These are phyloP conservation scores for Zosterops borbonicus DNA, from an alignment of 2,113 vertebrate species.

Conservation along the genomic window DNA sequence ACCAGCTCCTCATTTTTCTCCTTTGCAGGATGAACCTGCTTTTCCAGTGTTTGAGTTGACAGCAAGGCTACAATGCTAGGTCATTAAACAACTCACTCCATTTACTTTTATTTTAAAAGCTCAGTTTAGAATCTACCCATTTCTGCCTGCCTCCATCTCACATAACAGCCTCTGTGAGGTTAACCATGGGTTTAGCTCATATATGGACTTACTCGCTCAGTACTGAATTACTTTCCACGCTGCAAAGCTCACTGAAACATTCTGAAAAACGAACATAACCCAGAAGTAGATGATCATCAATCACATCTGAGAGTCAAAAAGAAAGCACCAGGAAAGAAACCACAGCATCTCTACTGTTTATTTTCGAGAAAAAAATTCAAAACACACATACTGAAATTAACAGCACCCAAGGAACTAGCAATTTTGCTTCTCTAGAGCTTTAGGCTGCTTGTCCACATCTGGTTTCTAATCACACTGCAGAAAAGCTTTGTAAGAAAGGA, in stretches of 20 bases:
- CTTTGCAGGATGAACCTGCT: conserved; percentile 22
- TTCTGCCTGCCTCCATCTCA: conserved; percentile 54
- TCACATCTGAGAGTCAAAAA: conserved; percentile 62
- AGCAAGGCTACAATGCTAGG: conserved; percentile 50
- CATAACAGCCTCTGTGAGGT: conserved; percentile 55
- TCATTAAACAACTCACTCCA: conserved; percentile 67
- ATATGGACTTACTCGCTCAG: conserved; percentile 36
- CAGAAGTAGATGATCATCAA: conserved; percentile 60
- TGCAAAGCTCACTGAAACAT: conserved; percentile 61
- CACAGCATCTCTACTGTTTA: conserved; percentile 7
- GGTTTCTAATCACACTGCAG: not conserved
- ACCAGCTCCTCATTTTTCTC: not conserved
- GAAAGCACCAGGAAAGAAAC: conserved; percentile 37
- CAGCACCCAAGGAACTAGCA: not conserved
- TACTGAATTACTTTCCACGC: conserved; percentile 62
- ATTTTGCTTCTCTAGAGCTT: not conserved
- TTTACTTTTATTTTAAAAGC: conserved; percentile 72
- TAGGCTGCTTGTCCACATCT: not conserved
- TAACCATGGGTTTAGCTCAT: conserved; percentile 62
- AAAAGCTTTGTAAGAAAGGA: not conserved
- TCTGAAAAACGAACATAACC: conserved; percentile 51
- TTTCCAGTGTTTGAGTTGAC: conserved; percentile 48
- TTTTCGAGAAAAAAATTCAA: conserved; percentile 35
- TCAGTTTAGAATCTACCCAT: conserved; percentile 61
- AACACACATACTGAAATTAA: not conserved